phyloP scores from a whole-genome alignment of 2,113 vertebrate genomes.

The Antechinus flavipes region DNA sequence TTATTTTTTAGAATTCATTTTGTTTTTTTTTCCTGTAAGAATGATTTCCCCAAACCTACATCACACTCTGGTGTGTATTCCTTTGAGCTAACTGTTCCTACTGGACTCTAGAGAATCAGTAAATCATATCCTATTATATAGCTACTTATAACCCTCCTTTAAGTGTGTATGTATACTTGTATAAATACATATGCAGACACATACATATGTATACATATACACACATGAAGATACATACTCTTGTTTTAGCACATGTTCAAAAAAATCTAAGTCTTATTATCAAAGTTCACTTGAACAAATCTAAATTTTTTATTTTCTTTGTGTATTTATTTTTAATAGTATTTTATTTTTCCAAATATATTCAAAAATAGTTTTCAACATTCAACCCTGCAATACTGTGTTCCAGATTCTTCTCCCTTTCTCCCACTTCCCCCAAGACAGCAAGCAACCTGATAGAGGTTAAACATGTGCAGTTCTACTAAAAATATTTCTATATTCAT shows the following conservation, averaged over 20 bases:
- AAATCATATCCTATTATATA: neutral
- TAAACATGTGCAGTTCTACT: no score
- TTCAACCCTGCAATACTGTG: no score
- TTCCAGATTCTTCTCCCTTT: no score
- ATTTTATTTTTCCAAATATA: no score
- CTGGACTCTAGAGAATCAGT: neutral
- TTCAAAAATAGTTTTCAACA: no score
- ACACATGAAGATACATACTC: no score
- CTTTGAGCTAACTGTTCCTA: neutral
- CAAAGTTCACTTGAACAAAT: neutral
- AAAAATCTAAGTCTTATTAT: neutral
- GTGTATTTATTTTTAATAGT: no score
- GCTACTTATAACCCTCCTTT: neutral
- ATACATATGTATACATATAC: neutral
- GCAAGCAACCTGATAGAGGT: no score
- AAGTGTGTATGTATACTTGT: neutral
- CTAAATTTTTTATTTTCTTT: neutral
- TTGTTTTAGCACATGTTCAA: neutral
- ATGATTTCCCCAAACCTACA: neutral
- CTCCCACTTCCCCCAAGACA: no score
- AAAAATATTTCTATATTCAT: no score
- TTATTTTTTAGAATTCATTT: neutral
- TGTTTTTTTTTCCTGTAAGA: slow-evolving; percentile 5
- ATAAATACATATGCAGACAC: neutral
- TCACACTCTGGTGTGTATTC: neutral